Evolutionary conservation across 2,113 vertebrate genomes (phyloP), one percentile per base, ranked within the genome.

Genomic region (Penelope pileata): DNA sequence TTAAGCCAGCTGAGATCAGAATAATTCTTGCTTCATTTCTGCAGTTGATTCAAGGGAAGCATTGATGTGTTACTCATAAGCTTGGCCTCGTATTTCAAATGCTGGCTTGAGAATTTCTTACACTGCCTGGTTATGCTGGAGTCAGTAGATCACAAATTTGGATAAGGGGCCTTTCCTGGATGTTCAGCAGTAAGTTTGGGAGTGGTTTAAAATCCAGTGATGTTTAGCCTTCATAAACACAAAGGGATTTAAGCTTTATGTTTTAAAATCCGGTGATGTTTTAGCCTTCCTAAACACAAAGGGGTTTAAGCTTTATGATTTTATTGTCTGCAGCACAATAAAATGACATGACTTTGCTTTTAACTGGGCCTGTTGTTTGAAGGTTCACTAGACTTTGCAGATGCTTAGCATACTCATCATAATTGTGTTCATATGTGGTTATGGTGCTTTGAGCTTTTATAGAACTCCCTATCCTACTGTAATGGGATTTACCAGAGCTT

Each of bases 311-410:
- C 95, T 92, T 95, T 95, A 96, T 95, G 91, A 94, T 96, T 96
- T 96, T 91, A 88, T 96, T 92, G 94, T 95, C 86, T 93, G 7
- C 56, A 64, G 88, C 95, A 96, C 88, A 92, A 48, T 92, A 86
- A 88, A 96, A 95, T 84, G 91, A 93, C 88, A 82, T 86, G 96
- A 96, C 88, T 94, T 95, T 86, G 91, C 95, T 96, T 95, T 95
- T 95, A 92, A 60, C 92, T 64, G 38, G 51, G 92, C 21, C 80
- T 90, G 80, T 91, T 94, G 78, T 96, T 96, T 95, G 96, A 96
- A 92, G 94, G 83, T 91, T 96, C 62, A 13, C 47, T 84, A 67
- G 80, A 67, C 92, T 93, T 73, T 94, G 94, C 94, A 96, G 95
- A 95, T 96, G 92, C 94, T 96, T 53, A 83, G 66, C 80, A 78